Evolutionary conservation across 2,797 vertebrate genomes (phyloP).

Genomic region (Australoheros facetus): DNA sequence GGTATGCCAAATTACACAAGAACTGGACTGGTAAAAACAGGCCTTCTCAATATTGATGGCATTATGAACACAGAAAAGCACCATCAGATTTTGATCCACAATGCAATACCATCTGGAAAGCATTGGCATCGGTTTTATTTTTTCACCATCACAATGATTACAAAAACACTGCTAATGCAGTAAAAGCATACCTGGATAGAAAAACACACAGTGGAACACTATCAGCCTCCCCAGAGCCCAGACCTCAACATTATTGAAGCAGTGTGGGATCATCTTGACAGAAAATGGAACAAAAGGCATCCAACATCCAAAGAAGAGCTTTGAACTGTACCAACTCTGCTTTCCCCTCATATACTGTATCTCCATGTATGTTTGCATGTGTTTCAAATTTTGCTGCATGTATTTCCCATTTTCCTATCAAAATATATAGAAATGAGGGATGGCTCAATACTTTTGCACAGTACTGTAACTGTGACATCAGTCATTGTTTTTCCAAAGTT

Average conservation of each 20-base stretch:
- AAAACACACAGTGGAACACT: neutral
- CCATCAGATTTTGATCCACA: too few relatives aligned
- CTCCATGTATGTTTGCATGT: neutral
- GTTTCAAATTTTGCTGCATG: neutral
- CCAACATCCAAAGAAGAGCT: neutral
- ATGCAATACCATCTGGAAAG: neutral
- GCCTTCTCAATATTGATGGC: neutral
- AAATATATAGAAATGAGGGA: neutral
- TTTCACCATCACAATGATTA: too few relatives aligned
- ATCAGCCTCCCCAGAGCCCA: neutral
- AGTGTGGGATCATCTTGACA: neutral
- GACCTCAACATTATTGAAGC: neutral
- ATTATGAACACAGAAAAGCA: too few relatives aligned
- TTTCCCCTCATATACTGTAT: neutral
- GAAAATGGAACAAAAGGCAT: neutral
- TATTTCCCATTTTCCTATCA: neutral
- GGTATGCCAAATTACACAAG: neutral
- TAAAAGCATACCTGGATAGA: neutral
- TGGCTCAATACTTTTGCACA: neutral
- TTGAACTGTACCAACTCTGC: neutral
- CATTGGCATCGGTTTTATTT: neutral
- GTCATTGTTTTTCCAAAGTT: neutral
- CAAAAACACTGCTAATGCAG: neutral
- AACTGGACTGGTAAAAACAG: neutral
- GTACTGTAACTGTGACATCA: neutral